A percentile compares a stretch with the other conserved stretches of the same genome.
Evolutionary conservation across 1,140 invertebrate species (phyloP).

Genomic region (Ceratitis capitata): DNA sequence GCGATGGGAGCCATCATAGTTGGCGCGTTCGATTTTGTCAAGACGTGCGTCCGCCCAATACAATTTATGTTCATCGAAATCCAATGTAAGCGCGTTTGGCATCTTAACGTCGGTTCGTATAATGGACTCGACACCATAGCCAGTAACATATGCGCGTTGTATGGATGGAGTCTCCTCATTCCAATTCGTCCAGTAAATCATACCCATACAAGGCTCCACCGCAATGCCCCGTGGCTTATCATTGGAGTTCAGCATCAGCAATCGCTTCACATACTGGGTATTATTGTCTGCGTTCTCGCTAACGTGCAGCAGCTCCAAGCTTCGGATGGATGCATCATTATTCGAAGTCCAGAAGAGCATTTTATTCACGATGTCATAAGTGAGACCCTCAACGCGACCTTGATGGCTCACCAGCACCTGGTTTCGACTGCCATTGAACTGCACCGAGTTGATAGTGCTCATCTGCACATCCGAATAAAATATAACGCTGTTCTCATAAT

Average conservation of each 20-base stretch:
- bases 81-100: conserved; percentile 83
- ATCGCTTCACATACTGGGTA: conserved; percentile 67
- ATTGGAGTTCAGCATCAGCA: conserved; percentile 74
- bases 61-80: conserved; percentile 76
- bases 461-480: conserved; percentile 90
- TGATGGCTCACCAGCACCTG: conserved; percentile 76
- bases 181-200: conserved; percentile 89
- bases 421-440: conserved; percentile 82
- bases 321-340: conserved; percentile 78
- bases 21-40: conserved; percentile 78
- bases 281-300: conserved; percentile 61
- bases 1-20: conserved; percentile 79
- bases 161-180: conserved; percentile 77
- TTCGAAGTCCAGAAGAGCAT: conserved; percentile 88
- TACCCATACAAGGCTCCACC: conserved; percentile 78
- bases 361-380: conserved; percentile 74
- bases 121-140: conserved; percentile 73
- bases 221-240: conserved; percentile 87
- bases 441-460: conserved; percentile 84
- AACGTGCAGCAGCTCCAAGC: conserved; percentile 67
- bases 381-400: conserved; percentile 85
- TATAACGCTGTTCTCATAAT: conserved; percentile 75
- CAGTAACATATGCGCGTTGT: conserved; percentile 76
- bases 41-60: conserved; percentile 85
- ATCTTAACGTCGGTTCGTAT: conserved; percentile 82